These are phyloP conservation scores for Hypena proboscidalis DNA, from an alignment of 2,888 invertebrate genomes.

Conservation along the genomic window DNA sequence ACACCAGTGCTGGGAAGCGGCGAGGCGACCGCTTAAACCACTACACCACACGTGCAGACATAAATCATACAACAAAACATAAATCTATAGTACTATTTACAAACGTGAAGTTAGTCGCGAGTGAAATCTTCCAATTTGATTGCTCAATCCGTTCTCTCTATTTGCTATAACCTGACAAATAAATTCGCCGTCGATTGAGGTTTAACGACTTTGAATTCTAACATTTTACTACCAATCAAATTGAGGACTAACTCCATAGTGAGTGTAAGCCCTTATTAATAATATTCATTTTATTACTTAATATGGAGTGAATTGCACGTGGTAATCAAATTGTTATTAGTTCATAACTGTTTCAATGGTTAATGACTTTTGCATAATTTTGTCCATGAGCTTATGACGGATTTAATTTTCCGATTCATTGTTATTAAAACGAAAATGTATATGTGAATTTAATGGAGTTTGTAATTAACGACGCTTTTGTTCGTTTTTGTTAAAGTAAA, in stretches of 20 bases:
- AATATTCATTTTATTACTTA: slow-evolving; percentile 43
- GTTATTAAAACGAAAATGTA: too few species aligned
- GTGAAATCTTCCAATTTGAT: slow-evolving; percentile 52
- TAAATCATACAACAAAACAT: slow-evolving; percentile 4
- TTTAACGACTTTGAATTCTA: slow-evolving; percentile 59
- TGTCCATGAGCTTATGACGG: too few species aligned
- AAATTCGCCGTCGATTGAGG: slow-evolving; percentile 51
- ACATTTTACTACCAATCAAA: slow-evolving; percentile 59
- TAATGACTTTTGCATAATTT: slow-evolving; percentile 3
- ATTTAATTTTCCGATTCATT: too few species aligned
- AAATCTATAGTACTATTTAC: slow-evolving; percentile 13
- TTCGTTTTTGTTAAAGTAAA: too few species aligned
- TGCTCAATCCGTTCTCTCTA: slow-evolving; percentile 54
- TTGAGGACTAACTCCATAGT: slow-evolving; percentile 33
- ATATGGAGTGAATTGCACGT: slow-evolving; percentile 34
- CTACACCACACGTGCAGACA: too few species aligned
- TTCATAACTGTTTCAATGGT: too few species aligned
- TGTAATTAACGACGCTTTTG: too few species aligned
- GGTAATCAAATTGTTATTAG: background rate
- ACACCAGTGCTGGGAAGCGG: too few species aligned
- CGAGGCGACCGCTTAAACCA: too few species aligned
- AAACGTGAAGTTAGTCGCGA: slow-evolving; percentile 41
- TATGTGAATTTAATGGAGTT: too few species aligned
- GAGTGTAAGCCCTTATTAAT: slow-evolving; percentile 41
- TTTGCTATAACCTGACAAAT: slow-evolving; percentile 68